Evolutionary conservation across 2,113 vertebrate species (phyloP).

Genomic region (Periophthalmodon schlosseri): DNA sequence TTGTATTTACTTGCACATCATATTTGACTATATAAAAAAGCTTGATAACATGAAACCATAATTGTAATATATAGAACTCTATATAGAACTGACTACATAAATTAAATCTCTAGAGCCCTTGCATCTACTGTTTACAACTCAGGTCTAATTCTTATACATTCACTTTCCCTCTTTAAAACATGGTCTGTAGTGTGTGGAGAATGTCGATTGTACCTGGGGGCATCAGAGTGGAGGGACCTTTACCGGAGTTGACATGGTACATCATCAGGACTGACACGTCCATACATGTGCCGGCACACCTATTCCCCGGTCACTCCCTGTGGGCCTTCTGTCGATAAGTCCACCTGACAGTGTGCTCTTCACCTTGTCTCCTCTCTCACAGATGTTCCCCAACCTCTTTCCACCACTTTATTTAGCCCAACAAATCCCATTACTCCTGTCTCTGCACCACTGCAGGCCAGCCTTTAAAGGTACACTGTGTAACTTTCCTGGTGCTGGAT

Average conservation of each 20-base stretch:
- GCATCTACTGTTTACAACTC: not conserved
- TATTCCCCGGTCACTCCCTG: constrained; percentile 46
- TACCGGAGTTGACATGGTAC: constrained; percentile 56
- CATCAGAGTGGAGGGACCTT: constrained; percentile 50
- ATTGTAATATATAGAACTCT: too few relatives aligned
- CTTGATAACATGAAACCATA: too few relatives aligned
- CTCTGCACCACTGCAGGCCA: not conserved
- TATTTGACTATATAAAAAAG: too few relatives aligned
- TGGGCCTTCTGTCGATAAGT: constrained; percentile 61
- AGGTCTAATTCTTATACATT: not conserved
- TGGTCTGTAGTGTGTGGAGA: constrained; percentile 27
- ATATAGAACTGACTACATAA: too few relatives aligned
- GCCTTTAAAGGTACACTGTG: not conserved
- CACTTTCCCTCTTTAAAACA: not conserved
- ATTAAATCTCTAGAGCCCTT: not conserved
- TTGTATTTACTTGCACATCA: too few relatives aligned
- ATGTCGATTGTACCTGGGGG: constrained; percentile 53
- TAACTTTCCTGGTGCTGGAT: too few relatives aligned
- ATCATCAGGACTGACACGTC: constrained; percentile 55
- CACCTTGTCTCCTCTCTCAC: constrained; percentile 41
- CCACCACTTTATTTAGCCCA: constrained; percentile 8
- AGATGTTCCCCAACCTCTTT: constrained; percentile 16
- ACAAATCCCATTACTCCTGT: not conserved
- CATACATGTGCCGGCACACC: constrained; percentile 19
- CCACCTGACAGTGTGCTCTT: constrained; percentile 57